Conservation (phyloP, 92 coral and sea anemone genomes). For the Virgularia gustaviana region DNA sequence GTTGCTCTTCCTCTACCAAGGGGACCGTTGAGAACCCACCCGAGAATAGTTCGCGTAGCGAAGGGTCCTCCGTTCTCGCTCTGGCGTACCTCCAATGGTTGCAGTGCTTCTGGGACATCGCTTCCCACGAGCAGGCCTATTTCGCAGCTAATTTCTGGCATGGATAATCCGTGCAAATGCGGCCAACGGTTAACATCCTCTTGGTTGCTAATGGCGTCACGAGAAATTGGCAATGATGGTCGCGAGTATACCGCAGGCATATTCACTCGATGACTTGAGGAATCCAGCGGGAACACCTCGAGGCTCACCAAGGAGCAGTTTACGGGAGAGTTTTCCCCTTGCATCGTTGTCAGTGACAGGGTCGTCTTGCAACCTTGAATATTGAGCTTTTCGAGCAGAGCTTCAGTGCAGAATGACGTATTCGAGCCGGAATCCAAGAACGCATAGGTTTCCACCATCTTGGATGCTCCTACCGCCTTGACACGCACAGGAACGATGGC, state of each 20-base stretch:
- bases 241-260: constrained; percentile 18
- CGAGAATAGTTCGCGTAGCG: constrained; percentile 51
- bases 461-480: constrained; percentile 5
- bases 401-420: constrained; percentile 16
- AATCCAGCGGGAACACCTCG: constrained; percentile 11
- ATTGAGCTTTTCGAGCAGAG: background rate
- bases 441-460: constrained; percentile 19
- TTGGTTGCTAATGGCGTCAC: constrained; percentile 7
- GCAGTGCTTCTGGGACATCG: constrained; percentile 39
- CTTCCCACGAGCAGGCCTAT: constrained; percentile 36
- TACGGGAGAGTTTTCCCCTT: background rate
- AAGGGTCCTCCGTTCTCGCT: constrained; percentile 58
- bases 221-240: constrained; percentile 12
- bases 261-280: background rate
- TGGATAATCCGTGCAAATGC: constrained; percentile 4
- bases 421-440: constrained; percentile 31
- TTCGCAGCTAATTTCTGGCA: constrained; percentile 9
- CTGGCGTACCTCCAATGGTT: constrained; percentile 45
- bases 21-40: constrained; percentile 71
- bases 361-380: constrained; percentile 6
- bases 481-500: constrained; percentile 39
- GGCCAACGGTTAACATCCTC: constrained; percentile 28
- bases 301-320: constrained; percentile 14
- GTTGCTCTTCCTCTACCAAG: constrained; percentile 36
- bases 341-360: constrained; percentile 31